Evolutionary conservation across 2,113 vertebrate genomes (phyloP), one percentile per base, ranked within the genome.

Genomic region (Mustelus asterias): DNA sequence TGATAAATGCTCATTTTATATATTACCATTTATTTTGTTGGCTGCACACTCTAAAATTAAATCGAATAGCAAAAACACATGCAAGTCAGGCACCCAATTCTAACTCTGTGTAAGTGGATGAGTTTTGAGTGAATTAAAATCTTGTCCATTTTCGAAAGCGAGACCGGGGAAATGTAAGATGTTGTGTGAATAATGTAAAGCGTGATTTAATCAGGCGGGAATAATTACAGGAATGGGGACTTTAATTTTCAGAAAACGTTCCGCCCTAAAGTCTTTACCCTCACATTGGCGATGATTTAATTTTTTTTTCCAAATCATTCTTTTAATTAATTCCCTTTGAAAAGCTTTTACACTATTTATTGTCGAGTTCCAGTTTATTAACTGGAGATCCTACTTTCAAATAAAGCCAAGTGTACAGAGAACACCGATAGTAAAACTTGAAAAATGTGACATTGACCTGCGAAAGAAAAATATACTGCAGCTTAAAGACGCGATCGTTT

Each of bases 271-370:
- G n/a, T 22, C 33, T 18, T 65, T 41, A 37, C 33, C n/a, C 60
- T 33, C 37, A 93, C 22, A 18, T 65, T 93, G 33, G 0, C 14
- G 16, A 41, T 65, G 37, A 37, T 93, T 65, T 65, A 7, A 37
- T 93, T 92, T 33, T n/a, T 65, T 93, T 37, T 65, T 93, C 26
- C 11, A 90, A 58, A 90, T 60, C 29, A 33, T 60, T 90, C 33
- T 22, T 93, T 93, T 65, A 65, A 22, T 93, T 16, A 20, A 20
- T 37, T 93, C 63, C 18, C 89, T 93, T 93, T 93, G 89, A 93
- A 93, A 93, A 93, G 60, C n/a, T 93, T 93, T 93, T 65, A 93
- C 60, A 93, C 33, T 65, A 65, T 93, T 67, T 93, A 93, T 93
- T 93, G 89, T 93, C 37, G 60, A 41, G 33, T 60, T 65, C 60